Conservation (phyloP, 37 sponge, comb jelly and placozoan genomes). For the Aplysina aerophoba region DNA sequence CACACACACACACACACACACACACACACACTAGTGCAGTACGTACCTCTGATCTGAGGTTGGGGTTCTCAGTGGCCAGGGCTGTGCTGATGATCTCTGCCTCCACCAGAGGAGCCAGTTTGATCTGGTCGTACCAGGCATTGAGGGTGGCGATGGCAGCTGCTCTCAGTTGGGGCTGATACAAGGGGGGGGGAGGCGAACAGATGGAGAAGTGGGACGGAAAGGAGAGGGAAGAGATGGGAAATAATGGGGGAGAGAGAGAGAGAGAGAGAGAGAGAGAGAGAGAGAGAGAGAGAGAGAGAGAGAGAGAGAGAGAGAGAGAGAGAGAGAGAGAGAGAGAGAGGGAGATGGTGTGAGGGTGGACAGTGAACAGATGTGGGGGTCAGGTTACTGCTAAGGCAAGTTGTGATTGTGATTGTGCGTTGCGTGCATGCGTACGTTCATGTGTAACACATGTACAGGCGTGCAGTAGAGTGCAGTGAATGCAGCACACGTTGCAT, state of each 20-base stretch:
- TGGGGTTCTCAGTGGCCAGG: constrained; percentile 84
- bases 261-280: background rate
- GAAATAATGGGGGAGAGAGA: background rate
- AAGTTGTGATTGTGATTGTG: background rate
- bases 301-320: background rate
- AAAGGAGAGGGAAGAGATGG: no score
- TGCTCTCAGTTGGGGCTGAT: constrained; percentile 68
- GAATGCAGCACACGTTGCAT: background rate
- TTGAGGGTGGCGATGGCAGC: constrained; percentile 74
- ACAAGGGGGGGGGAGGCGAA: background rate
- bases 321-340: background rate
- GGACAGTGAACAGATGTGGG: no score
- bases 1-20: background rate
- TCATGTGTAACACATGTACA: no score
- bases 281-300: background rate
- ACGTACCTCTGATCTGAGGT: constrained; percentile 76
- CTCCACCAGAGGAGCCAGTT: constrained; percentile 67
- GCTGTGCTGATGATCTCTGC: constrained; percentile 67
- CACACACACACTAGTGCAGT: background rate
- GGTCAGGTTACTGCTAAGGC: no score
- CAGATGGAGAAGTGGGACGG: no score
- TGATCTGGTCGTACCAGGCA: constrained; percentile 57
- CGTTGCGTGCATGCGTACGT: no score
- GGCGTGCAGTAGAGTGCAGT: background rate
- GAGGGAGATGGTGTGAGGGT: background rate